phyloP scores from a whole-genome alignment of 2,888 invertebrate species.

The Oligia latruncula region DNA sequence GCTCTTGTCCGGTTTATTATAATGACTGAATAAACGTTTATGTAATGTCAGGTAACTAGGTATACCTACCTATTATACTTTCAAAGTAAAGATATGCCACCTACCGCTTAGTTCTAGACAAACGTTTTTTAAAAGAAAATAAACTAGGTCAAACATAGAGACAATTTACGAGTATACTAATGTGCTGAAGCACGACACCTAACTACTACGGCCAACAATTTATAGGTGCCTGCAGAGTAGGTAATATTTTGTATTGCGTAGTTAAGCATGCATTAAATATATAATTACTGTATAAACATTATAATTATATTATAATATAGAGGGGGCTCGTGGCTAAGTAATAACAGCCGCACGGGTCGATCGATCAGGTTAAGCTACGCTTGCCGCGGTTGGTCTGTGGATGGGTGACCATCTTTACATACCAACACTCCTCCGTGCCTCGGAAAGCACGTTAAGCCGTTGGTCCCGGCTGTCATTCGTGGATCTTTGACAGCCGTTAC shows the following conservation, averaged over 20 bases:
- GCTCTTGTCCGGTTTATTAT: neutral
- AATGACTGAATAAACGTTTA: constrained; percentile 11
- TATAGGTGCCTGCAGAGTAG: neutral
- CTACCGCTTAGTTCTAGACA: constrained; percentile 29
- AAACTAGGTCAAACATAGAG: constrained; percentile 42
- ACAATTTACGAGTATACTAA: constrained; percentile 48
- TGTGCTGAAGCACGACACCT: constrained; percentile 46
- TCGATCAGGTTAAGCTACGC: too few species aligned
- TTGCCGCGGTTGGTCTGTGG: too few species aligned
- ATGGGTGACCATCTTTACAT: too few species aligned
- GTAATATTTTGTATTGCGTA: neutral
- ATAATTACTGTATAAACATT: too few species aligned
- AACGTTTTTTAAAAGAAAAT: constrained; percentile 49
- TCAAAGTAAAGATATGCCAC: constrained; percentile 34
- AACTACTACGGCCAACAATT: constrained; percentile 18
- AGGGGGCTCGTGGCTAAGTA: too few species aligned
- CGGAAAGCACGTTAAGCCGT: too few species aligned
- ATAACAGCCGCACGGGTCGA: too few species aligned
- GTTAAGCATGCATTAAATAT: too few species aligned
- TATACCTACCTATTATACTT: constrained; percentile 26
- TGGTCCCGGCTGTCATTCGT: too few species aligned
- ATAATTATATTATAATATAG: too few species aligned
- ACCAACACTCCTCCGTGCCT: too few species aligned
- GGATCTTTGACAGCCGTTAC: too few species aligned
- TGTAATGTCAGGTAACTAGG: neutral